Percentiles rank a stretch among this genome's conserved stretches.
These are phyloP conservation scores for Lutjanus erythropterus DNA, from an alignment of 2,113 vertebrate genomes.

Conservation along the genomic window DNA sequence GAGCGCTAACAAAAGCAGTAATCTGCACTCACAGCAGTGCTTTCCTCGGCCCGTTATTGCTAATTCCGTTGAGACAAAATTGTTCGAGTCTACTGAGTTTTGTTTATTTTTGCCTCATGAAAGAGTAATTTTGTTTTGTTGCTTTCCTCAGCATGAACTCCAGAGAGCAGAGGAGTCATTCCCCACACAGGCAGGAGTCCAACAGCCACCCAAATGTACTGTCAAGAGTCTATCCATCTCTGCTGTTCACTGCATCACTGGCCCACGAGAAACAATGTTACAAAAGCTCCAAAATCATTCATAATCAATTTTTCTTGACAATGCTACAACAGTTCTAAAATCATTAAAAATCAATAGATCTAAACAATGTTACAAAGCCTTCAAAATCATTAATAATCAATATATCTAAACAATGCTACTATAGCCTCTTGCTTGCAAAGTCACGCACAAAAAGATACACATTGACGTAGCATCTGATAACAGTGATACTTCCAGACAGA, in stretches of 20 bases:
- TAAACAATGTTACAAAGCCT: slow-evolving; percentile 21
- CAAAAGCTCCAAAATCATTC: slow-evolving; percentile 34
- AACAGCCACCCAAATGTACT: slow-evolving; percentile 29
- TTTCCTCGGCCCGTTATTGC: slow-evolving; percentile 14
- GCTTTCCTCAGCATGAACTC: slow-evolving; percentile 46
- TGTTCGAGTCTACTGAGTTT: slow-evolving; percentile 23
- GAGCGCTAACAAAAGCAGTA: slow-evolving; percentile 36
- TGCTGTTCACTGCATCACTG: slow-evolving; percentile 19
- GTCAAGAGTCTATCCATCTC: slow-evolving; percentile 24
- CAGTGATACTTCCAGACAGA: slow-evolving; percentile 5
- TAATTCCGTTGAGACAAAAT: slow-evolving; percentile 48
- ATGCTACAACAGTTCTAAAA: slow-evolving; percentile 4
- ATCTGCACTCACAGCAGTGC: slow-evolving; percentile 38
- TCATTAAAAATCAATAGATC: slow-evolving; percentile 22
- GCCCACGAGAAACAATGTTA: slow-evolving; percentile 9
- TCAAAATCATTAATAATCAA: slow-evolving; percentile 28
- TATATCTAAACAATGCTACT: slow-evolving; percentile 27
- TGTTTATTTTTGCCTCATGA: slow-evolving; percentile 56
- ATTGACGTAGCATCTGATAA: slow-evolving; percentile 33
- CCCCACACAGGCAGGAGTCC: slow-evolving; percentile 22
- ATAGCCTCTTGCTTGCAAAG: neutral
- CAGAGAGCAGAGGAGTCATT: slow-evolving; percentile 41
- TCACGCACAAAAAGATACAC: neutral
- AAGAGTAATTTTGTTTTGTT: slow-evolving; percentile 57
- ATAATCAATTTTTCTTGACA: slow-evolving; percentile 30